Conservation (phyloP, 2,113 vertebrate species). For the Cygnus atratus region DNA sequence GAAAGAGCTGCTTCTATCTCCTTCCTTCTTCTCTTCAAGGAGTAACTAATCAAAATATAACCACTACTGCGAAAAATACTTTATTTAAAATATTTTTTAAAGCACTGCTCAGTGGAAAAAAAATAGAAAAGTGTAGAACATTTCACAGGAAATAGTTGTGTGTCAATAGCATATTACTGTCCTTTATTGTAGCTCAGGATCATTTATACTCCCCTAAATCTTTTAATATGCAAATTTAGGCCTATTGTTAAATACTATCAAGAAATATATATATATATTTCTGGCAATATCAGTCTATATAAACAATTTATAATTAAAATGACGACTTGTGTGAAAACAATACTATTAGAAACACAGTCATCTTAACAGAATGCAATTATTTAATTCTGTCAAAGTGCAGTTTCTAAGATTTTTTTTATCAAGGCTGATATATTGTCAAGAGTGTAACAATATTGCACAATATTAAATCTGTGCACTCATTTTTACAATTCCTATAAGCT, state of each 20-base stretch:
- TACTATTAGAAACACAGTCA: background rate
- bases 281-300: background rate
- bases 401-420: background rate
- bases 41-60: background rate
- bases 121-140: background rate
- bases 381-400: background rate
- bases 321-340: background rate
- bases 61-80: background rate
- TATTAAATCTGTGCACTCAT: background rate
- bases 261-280: background rate
- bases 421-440: background rate
- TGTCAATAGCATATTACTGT: background rate
- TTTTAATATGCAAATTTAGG: background rate
- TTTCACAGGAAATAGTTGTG: background rate
- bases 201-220: background rate
- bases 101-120: accelerated
- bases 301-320: background rate
- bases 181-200: background rate
- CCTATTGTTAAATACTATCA: background rate
- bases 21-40: background rate
- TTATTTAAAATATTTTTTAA: background rate
- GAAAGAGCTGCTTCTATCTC: background rate
- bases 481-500: background rate
- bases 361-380: background rate
- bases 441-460: background rate